Base-by-base conservation (phyloP, 2,888 invertebrate species). In the Acrocyrtus sp. region DNA sequence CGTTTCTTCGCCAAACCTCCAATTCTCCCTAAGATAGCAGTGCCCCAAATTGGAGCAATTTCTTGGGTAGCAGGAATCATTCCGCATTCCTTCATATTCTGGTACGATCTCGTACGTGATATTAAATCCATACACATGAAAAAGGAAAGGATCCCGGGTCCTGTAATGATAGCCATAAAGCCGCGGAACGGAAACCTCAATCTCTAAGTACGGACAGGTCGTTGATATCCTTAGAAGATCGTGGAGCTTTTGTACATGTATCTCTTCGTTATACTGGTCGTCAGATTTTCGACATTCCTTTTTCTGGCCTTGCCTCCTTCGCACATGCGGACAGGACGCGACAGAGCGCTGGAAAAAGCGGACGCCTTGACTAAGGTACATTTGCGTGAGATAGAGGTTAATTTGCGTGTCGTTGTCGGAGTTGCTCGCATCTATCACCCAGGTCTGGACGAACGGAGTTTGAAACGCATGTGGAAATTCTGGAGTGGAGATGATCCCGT, bases 101-200 rank as follows among this genome's bases (percentile, higher is more conserved):
- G 72, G 58, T 21, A 72, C 72, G 22, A 95, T 90, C 83, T 95
- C 93, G 84, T 95, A 96, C 26, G 95, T 96, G 81, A 95, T 90
- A 85, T 96, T 96, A 86, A 96, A 95, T 12, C 96, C 96, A 83
- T 92, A 95, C 45, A 95, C 93, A 75, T 94, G 91, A 74, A 95
- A 87, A 24, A 95, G 65, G 26, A 72, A 87, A 61, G 91, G 90
- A 82, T 92, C 90, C 76, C 94, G 86, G 0, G 94, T 94, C 4
- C 96, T 87, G 70, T 95, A 86, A 85, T 96, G 94, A 39, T 93
- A 91, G 4, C 50, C 63, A 39, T 65, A 60, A 22, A 65, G 65
- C 3, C 26, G 86, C 80, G 90, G 87, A 81, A 95, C 87, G 50
- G 87, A 86, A 81, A 96, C 89, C 78, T 92, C 91, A 75, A 96